Conservation (phyloP, 2,113 vertebrate genomes). For the Carlito syrichta region DNA sequence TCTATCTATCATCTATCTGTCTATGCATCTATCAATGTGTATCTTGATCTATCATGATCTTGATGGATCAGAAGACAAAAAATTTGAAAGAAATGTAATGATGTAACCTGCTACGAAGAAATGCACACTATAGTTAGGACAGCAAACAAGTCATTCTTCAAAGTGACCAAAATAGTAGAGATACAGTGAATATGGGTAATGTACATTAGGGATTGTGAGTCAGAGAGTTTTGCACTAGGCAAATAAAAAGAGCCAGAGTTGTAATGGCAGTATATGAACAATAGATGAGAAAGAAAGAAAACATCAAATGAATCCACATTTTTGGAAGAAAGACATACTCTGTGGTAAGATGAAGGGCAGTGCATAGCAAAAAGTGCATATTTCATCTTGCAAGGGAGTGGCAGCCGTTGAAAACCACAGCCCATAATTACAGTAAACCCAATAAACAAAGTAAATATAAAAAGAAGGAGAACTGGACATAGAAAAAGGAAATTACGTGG, state of each 20-base stretch:
- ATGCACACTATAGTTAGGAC: neutral
- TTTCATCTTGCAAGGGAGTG: slow-evolving; percentile 29
- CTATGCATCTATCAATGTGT: neutral
- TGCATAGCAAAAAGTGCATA: neutral
- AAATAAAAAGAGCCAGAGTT: slow-evolving; percentile 34
- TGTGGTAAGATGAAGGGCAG: neutral
- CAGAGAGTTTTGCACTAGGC: neutral
- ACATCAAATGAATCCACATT: neutral
- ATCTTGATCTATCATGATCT: neutral
- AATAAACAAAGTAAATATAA: slow-evolving; percentile 57
- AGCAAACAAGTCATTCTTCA: neutral
- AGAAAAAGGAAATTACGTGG: neutral
- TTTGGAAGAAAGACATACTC: neutral
- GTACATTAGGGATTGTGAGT: neutral
- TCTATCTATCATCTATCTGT: no score
- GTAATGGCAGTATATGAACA: neutral
- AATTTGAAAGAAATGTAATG: neutral
- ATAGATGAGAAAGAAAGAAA: slow-evolving; percentile 7
- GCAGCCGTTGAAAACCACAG: slow-evolving; percentile 27
- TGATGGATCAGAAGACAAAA: neutral
- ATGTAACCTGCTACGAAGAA: neutral
- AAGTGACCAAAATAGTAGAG: neutral
- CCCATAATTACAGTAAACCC: slow-evolving; percentile 25
- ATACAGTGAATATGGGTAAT: neutral
- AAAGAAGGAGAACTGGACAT: neutral